phyloP scores from a whole-genome alignment of 2,888 invertebrate genomes.

The Chouioia cunea region DNA sequence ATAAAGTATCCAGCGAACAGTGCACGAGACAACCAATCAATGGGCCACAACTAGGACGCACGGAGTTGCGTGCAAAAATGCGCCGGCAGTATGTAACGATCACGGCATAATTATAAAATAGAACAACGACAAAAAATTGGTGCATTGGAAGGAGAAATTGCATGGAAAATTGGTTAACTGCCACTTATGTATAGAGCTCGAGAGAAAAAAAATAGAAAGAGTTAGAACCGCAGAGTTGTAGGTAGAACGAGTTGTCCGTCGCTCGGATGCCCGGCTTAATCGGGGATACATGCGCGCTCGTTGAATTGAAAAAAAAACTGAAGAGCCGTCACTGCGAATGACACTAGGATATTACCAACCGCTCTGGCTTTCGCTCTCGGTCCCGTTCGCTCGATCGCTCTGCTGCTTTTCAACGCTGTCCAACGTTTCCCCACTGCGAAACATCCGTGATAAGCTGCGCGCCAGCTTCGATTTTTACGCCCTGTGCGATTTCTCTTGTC shows the following conservation, averaged over 20 bases:
- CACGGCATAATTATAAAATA: too few species aligned
- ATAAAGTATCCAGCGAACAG: not conserved
- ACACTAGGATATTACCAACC: conserved; percentile 19
- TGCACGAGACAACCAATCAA: conserved; percentile 28
- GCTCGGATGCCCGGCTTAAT: conserved; percentile 12
- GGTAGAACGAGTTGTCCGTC: too few species aligned
- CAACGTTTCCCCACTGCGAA: not conserved
- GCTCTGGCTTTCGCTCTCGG: conserved; percentile 1
- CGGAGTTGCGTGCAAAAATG: too few species aligned
- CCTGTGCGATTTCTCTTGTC: too few species aligned
- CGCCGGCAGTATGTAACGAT: too few species aligned
- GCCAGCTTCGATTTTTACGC: too few species aligned
- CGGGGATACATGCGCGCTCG: conserved; percentile 29
- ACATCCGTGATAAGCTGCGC: conserved; percentile 16
- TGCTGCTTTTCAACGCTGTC: not conserved
- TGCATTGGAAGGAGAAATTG: too few species aligned
- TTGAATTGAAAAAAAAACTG: conserved; percentile 26
- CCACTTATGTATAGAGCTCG: not conserved
- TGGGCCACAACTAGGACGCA: not conserved
- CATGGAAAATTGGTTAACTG: too few species aligned
- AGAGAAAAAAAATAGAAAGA: not conserved
- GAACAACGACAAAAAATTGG: too few species aligned
- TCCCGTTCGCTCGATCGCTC: not conserved
- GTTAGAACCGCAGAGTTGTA: not conserved
- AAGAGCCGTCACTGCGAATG: conserved; percentile 38